phyloP scores from a whole-genome alignment of 2,888 invertebrate genomes.

The Cephus spinipes region DNA sequence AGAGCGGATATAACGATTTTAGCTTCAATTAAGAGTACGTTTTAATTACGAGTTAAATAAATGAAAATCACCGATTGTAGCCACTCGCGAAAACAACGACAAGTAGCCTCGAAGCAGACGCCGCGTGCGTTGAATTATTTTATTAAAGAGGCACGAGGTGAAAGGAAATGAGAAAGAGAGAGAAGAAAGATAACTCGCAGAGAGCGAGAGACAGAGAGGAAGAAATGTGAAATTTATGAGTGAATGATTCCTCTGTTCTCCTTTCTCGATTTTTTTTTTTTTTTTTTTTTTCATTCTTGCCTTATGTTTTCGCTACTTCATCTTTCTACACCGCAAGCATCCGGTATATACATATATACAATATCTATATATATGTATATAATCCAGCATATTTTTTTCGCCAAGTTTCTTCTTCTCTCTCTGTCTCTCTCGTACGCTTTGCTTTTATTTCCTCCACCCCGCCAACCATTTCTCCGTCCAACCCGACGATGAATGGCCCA shows the following conservation, averaged over 20 bases:
- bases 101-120: background rate
- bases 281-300: background rate
- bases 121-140: too few species aligned
- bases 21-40: background rate
- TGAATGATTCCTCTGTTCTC: background rate
- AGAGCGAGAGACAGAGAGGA: background rate
- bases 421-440: background rate
- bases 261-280: background rate
- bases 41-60: background rate
- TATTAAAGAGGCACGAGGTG: background rate
- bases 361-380: background rate
- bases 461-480: background rate
- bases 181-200: background rate
- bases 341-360: too few species aligned
- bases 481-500: constrained; percentile 6
- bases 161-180: background rate
- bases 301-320: background rate
- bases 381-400: background rate
- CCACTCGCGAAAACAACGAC: background rate
- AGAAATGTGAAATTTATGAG: background rate
- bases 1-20: background rate
- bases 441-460: background rate
- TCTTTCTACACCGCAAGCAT: background rate
- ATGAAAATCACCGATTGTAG: background rate
- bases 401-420: background rate